Evolutionary conservation across 1,140 invertebrate species (phyloP).

Genomic region (Lamellibrachia luymesi): DNA sequence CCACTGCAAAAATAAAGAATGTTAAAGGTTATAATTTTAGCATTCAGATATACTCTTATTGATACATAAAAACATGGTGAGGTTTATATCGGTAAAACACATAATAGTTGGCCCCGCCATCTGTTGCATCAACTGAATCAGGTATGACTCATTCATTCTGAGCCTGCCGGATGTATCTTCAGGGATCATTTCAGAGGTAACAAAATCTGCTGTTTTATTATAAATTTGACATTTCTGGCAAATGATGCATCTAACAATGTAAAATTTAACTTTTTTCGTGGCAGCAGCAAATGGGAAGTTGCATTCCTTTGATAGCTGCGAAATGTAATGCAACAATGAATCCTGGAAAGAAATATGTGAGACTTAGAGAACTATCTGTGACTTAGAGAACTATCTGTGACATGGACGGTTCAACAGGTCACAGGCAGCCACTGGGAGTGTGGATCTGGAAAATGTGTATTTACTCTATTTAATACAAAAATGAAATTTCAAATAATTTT

Average conservation of each 20-base stretch:
- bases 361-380: neutral
- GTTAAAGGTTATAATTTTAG: no score
- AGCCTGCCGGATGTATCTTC: neutral
- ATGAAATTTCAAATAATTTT: neutral
- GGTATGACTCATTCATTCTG: neutral
- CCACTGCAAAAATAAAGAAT: no score
- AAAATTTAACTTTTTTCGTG: neutral
- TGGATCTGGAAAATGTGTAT: neutral
- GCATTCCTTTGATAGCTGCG: neutral
- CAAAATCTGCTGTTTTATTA: neutral
- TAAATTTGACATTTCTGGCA: neutral
- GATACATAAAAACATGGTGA: no score
- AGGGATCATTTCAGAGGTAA: neutral
- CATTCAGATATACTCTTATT: no score
- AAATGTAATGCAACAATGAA: neutral
- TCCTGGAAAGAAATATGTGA: neutral
- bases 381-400: neutral
- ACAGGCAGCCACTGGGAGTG: neutral
- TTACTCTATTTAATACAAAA: neutral
- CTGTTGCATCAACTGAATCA: neutral
- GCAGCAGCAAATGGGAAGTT: neutral
- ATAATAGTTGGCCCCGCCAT: neutral
- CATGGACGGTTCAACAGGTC: neutral
- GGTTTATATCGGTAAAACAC: no score
- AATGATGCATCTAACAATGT: neutral